A percentile compares a stretch with the other conserved stretches of the same genome.
Conservation (phyloP, 2,113 vertebrate genomes). For the Syngnathus floridae region DNA sequence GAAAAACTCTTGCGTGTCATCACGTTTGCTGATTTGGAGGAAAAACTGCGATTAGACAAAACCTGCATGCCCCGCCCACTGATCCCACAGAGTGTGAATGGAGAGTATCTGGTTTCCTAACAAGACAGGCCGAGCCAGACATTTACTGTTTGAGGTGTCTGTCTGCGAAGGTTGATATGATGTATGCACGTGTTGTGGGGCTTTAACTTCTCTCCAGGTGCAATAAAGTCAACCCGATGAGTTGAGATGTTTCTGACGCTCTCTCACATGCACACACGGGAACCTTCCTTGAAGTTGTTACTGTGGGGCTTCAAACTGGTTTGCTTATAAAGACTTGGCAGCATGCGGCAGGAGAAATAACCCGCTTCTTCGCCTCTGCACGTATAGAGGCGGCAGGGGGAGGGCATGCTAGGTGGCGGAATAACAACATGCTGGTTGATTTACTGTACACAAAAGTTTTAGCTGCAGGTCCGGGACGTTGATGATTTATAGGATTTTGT, state of each 20-base stretch:
- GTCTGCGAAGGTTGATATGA: slow-evolving; percentile 47
- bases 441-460: slow-evolving; percentile 40
- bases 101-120: slow-evolving; percentile 44
- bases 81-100: slow-evolving; percentile 26
- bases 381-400: slow-evolving; percentile 28
- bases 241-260: slow-evolving; percentile 29
- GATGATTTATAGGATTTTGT: no score
- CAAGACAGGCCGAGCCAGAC: slow-evolving; percentile 43
- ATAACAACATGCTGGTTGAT: slow-evolving; percentile 46
- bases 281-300: slow-evolving; percentile 42
- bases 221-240: slow-evolving; percentile 62
- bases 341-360: slow-evolving; percentile 48
- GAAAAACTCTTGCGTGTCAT: no score
- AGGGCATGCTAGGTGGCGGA: slow-evolving; percentile 37
- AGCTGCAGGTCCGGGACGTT: slow-evolving; percentile 27
- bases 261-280: slow-evolving; percentile 25
- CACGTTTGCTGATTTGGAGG: no score
- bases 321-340: slow-evolving; percentile 37
- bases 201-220: slow-evolving; percentile 64
- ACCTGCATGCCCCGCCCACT: slow-evolving; percentile 40
- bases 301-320: slow-evolving; percentile 45
- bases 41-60: slow-evolving; percentile 2
- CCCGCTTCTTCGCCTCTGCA: slow-evolving; percentile 40
- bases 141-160: slow-evolving; percentile 53
- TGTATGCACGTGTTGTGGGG: slow-evolving; percentile 33